phyloP scores from a whole-genome alignment of 2,888 invertebrate genomes.

The Exocentrus adspersus region DNA sequence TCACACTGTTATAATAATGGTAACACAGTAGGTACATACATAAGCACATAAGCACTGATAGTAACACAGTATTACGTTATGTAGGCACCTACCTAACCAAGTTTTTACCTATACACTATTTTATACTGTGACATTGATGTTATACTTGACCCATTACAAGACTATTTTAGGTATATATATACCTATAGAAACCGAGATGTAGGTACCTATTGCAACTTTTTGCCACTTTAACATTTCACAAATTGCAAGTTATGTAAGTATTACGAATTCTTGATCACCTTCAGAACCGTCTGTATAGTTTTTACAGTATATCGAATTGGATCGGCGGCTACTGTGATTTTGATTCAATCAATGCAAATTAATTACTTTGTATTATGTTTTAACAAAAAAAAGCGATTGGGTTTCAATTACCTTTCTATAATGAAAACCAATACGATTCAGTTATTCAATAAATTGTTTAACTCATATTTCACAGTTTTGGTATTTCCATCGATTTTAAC shows the following conservation, averaged over 20 bases:
- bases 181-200: no score
- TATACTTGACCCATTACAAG: neutral
- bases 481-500: neutral
- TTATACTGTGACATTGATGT: neutral
- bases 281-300: neutral
- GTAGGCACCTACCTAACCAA: neutral
- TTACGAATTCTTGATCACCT: neutral
- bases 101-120: neutral
- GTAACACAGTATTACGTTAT: no score
- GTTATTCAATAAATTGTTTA: neutral
- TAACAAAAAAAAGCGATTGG: neutral
- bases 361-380: neutral
- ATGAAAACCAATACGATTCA: constrained; percentile 1
- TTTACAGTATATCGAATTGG: neutral
- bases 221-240: neutral
- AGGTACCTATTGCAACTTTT: neutral
- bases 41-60: no score
- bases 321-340: neutral
- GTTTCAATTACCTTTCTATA: neutral
- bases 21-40: no score
- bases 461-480: neutral
- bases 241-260: neutral
- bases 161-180: neutral
- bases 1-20: no score
- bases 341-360: neutral